phyloP scores from a whole-genome alignment of 2,797 vertebrate genomes.

The Bucorvus abyssinicus region DNA sequence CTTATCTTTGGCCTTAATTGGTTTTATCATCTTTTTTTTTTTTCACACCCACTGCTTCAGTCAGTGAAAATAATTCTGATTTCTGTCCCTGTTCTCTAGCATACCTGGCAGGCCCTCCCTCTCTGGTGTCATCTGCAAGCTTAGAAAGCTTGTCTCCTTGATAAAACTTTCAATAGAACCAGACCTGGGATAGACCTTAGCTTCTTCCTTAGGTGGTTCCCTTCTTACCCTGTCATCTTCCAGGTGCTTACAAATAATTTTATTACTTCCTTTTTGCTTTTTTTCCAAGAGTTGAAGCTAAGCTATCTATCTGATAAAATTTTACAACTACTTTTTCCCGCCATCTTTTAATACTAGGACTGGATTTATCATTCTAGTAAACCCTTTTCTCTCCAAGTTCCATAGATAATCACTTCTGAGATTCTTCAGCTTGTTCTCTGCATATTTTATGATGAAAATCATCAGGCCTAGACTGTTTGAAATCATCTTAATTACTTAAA shows the following conservation, averaged over 20 bases:
- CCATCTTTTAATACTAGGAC: neutral
- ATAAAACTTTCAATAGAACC: neutral
- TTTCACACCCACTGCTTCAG: neutral
- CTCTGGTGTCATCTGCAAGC: neutral
- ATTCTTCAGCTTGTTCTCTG: neutral
- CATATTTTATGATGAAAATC: neutral
- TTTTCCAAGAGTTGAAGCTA: neutral
- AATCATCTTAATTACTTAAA: neutral
- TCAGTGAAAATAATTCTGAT: neutral
- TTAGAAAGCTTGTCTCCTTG: neutral
- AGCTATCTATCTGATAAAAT: neutral
- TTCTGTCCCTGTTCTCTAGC: neutral
- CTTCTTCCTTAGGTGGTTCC: neutral
- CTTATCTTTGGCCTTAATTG: slow-evolving; percentile 4
- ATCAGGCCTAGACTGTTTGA: neutral
- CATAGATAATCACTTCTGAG: neutral
- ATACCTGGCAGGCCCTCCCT: neutral
- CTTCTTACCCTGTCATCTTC: neutral
- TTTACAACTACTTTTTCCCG: neutral
- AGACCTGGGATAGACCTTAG: neutral
- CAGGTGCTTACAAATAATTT: neutral
- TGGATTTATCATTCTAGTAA: neutral
- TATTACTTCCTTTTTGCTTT: neutral
- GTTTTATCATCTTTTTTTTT: neutral
- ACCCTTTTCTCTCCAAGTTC: neutral